phyloP scores from a whole-genome alignment of 1,140 invertebrate species.

The Pissodes strobi region DNA sequence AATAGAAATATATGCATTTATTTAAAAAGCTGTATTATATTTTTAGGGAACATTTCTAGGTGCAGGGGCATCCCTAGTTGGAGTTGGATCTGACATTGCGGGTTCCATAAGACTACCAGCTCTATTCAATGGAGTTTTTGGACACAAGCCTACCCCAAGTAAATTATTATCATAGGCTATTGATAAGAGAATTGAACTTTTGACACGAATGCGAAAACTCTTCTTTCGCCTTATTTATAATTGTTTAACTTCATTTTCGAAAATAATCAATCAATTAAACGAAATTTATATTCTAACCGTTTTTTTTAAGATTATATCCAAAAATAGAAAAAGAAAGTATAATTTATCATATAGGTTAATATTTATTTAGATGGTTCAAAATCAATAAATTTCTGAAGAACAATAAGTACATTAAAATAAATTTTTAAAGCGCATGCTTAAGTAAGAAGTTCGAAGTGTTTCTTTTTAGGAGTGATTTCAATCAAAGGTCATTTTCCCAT shows the following conservation, averaged over 20 bases:
- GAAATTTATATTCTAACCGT: neutral
- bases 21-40: neutral
- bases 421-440: too few relatives aligned
- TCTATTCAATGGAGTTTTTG: conserved; percentile 84
- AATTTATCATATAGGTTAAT: too few relatives aligned
- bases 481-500: conserved; percentile 64
- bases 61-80: conserved; percentile 74
- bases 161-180: conserved; percentile 2
- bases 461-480: conserved; percentile 59
- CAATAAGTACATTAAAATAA: too few relatives aligned
- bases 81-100: conserved; percentile 85
- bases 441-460: too few relatives aligned
- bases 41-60: conserved; percentile 69
- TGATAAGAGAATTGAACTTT: neutral
- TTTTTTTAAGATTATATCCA: neutral
- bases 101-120: conserved; percentile 86
- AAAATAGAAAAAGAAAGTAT: too few relatives aligned
- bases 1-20: neutral
- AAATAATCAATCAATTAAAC: neutral
- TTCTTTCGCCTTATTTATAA: neutral
- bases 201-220: neutral
- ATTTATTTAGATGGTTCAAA: too few relatives aligned
- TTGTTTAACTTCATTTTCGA: too few relatives aligned
- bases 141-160: conserved; percentile 82
- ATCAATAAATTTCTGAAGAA: too few relatives aligned